These are phyloP conservation scores for Pseudopleuronectes americanus DNA, from an alignment of 2,797 vertebrate species.

Conservation along the genomic window DNA sequence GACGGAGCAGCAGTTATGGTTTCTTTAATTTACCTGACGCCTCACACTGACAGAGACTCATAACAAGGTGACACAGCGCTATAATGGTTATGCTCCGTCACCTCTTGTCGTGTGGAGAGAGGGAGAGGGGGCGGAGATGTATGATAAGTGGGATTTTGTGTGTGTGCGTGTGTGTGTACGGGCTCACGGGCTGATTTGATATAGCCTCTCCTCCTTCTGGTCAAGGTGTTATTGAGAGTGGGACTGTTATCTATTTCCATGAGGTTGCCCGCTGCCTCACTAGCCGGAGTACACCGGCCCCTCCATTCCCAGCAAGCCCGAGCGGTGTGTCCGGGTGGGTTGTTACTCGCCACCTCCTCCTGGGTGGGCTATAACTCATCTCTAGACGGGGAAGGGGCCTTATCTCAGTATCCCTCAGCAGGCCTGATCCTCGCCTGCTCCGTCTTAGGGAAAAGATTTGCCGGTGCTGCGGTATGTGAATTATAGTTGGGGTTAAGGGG, in stretches of 20 bases:
- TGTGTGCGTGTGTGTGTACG: conserved; percentile 25
- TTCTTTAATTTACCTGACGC: conserved; percentile 75
- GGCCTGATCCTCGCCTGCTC: conserved; percentile 69
- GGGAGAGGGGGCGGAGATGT: conserved; percentile 14
- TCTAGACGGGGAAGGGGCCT: conserved; percentile 70
- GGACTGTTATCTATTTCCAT: conserved; percentile 73
- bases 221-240: conserved; percentile 83
- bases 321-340: conserved; percentile 60
- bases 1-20: conserved; percentile 76
- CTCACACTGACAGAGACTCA: conserved; percentile 77
- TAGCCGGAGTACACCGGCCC: conserved; percentile 52
- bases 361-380: conserved; percentile 85
- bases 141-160: conserved; percentile 37
- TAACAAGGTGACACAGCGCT: conserved; percentile 71
- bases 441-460: conserved; percentile 74
- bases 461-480: conserved; percentile 70
- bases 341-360: conserved; percentile 71
- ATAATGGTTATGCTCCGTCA: conserved; percentile 77
- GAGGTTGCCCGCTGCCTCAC: conserved; percentile 61
- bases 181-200: conserved; percentile 55
- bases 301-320: conserved; percentile 63
- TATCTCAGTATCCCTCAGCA: conserved; percentile 73
- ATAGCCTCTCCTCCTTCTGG: conserved; percentile 69
- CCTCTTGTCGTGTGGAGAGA: conserved; percentile 45
- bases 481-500: conserved; percentile 79